Percentiles rank a stretch among this genome's conserved stretches.
Evolutionary conservation across 64 coral and sea anemone species (phyloP).

Genomic region (Montipora cactus): DNA sequence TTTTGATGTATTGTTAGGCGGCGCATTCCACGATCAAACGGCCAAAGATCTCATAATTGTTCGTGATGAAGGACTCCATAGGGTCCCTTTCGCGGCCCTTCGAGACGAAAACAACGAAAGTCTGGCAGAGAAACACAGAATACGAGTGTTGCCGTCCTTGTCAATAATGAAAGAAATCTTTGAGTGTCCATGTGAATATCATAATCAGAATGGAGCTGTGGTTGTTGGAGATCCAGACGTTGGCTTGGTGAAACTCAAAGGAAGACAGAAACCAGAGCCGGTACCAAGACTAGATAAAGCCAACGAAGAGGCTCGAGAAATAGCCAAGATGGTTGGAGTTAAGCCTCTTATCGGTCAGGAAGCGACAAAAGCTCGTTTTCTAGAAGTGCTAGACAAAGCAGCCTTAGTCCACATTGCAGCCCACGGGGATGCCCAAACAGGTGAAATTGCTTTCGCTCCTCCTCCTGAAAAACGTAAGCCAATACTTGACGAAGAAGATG

Average conservation of each 20-base stretch:
- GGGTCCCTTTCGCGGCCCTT: constrained; percentile 61
- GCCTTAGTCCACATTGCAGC: constrained; percentile 41
- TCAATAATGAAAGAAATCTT: constrained; percentile 42
- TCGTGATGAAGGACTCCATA: constrained; percentile 42
- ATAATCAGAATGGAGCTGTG: constrained; percentile 32
- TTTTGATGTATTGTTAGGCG: neutral
- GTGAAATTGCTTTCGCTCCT: constrained; percentile 38
- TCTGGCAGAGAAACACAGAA: constrained; percentile 50
- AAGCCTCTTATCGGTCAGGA: neutral
- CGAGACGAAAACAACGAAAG: constrained; percentile 33
- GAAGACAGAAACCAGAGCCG: neutral
- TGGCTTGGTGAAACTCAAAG: constrained; percentile 3
- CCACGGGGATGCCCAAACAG: neutral
- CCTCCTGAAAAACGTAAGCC: neutral
- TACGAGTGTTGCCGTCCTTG: constrained; percentile 53
- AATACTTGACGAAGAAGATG: constrained; percentile 26
- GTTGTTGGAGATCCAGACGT: constrained; percentile 51
- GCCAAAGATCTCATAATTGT: constrained; percentile 33
- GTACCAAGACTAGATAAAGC: constrained; percentile 1
- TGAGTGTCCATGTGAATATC: constrained; percentile 54
- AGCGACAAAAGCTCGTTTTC: constrained; percentile 39
- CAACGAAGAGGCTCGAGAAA: constrained; percentile 42
- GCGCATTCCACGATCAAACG: neutral
- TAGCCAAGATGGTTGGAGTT: constrained; percentile 20
- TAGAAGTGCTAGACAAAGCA: constrained; percentile 13